Conservation (phyloP, 2,888 invertebrate species). For the Amblyjoppa fuscipennis region DNA sequence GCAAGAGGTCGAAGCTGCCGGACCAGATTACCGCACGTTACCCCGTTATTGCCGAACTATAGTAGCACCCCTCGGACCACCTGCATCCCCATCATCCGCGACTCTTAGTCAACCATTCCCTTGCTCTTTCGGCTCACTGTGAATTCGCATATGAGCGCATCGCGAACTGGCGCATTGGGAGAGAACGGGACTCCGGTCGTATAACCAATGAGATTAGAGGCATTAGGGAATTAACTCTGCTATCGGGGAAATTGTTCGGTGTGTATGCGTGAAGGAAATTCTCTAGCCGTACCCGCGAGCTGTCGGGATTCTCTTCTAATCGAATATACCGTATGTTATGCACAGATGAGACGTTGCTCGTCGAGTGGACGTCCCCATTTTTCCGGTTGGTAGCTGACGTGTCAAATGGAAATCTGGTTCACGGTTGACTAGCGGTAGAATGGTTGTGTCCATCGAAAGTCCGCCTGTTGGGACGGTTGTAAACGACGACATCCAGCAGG, state of each 20-base stretch:
- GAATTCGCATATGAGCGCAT: constrained; percentile 47
- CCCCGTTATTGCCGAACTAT: constrained; percentile 53
- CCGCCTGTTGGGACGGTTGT: no score
- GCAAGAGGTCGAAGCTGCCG: constrained; percentile 45
- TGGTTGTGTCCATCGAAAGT: no score
- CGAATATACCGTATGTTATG: constrained; percentile 44
- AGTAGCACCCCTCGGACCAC: background rate
- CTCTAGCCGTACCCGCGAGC: constrained; percentile 35
- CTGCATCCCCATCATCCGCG: constrained; percentile 10
- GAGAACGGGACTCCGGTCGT: constrained; percentile 35
- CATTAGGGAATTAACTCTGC: constrained; percentile 56
- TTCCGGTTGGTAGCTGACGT: no score
- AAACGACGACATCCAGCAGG: no score
- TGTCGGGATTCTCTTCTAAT: constrained; percentile 30
- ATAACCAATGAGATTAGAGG: constrained; percentile 57
- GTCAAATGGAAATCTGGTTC: no score
- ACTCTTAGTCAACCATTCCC: constrained; percentile 8
- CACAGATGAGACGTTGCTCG: background rate
- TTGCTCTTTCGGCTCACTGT: constrained; percentile 34
- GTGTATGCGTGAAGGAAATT: background rate
- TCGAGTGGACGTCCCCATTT: background rate
- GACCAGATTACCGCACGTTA: constrained; percentile 56
- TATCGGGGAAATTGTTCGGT: constrained; percentile 47
- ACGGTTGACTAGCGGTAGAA: no score
- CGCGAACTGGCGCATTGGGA: constrained; percentile 1